Conservation (phyloP, 1,140 invertebrate genomes). For the Neodiprion fabricii region DNA sequence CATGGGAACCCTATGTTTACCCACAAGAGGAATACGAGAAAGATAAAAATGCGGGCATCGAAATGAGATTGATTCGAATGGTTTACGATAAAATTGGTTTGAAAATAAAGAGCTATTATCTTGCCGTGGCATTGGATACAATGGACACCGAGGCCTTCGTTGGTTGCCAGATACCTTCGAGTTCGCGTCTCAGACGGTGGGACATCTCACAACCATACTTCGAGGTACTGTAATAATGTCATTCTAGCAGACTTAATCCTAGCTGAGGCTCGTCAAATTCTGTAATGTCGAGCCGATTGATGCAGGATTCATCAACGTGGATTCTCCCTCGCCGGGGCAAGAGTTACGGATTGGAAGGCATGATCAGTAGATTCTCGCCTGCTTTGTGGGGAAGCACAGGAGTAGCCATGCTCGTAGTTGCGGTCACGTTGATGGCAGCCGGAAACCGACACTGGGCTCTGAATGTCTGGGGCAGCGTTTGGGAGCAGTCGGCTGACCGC, state of each 20-base stretch:
- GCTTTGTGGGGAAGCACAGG: neutral
- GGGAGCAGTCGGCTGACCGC: neutral
- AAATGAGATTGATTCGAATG: neutral
- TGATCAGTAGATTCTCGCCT: neutral
- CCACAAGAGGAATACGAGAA: neutral
- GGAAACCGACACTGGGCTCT: neutral
- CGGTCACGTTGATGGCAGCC: neutral
- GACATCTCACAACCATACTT: conserved; percentile 1
- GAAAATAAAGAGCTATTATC: neutral
- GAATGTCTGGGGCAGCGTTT: neutral
- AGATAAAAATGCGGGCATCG: neutral
- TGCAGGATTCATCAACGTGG: neutral
- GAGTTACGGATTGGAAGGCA: no score
- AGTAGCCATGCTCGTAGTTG: neutral
- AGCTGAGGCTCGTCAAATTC: no score
- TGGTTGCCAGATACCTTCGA: neutral
- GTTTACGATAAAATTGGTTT: neutral
- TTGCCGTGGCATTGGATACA: neutral
- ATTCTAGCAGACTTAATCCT: no score
- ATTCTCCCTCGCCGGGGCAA: neutral
- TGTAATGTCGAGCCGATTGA: no score
- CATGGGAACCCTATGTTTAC: neutral
- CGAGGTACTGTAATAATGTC: neutral
- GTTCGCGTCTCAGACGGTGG: neutral
- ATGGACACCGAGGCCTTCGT: neutral